phyloP scores from a whole-genome alignment of 2,113 vertebrate species.

The Ovis aries region DNA sequence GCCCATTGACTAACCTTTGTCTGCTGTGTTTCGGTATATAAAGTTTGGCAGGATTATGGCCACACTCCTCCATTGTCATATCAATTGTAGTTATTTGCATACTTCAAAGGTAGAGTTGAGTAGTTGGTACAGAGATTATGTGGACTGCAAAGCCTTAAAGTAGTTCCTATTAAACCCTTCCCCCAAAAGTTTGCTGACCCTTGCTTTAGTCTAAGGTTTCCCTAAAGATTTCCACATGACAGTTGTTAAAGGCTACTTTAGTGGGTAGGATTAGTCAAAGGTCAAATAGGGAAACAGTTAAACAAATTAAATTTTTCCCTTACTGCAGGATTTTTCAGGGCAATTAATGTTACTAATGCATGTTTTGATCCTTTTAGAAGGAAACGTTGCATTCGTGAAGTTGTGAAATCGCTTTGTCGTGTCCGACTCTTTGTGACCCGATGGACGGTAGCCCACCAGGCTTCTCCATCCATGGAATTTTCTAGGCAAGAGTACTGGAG shows the following conservation, averaged over 20 bases:
- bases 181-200: not conserved
- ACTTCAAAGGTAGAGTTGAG: not conserved
- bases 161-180: not conserved
- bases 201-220: not conserved
- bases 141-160: conserved; percentile 2
- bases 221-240: conserved; percentile 42
- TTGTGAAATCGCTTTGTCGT: no score
- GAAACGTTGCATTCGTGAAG: not conserved
- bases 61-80: not conserved
- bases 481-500: no score
- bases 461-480: no score
- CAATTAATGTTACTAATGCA: not conserved
- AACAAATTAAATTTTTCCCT: conserved; percentile 44
- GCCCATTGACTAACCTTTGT: not conserved
- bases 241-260: conserved; percentile 6
- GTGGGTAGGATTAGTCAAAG: conserved; percentile 29
- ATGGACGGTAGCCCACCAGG: no score
- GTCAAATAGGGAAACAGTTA: conserved; percentile 42
- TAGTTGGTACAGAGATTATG: not conserved
- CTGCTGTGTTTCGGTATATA: not conserved
- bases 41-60: not conserved
- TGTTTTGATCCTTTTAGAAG: not conserved
- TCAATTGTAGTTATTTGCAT: not conserved
- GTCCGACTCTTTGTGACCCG: no score
- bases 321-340: not conserved